A percentile compares a stretch with the other conserved stretches of the same genome.
phyloP scores from a whole-genome alignment of 1,140 invertebrate genomes.

The Euura saliciscinereae region DNA sequence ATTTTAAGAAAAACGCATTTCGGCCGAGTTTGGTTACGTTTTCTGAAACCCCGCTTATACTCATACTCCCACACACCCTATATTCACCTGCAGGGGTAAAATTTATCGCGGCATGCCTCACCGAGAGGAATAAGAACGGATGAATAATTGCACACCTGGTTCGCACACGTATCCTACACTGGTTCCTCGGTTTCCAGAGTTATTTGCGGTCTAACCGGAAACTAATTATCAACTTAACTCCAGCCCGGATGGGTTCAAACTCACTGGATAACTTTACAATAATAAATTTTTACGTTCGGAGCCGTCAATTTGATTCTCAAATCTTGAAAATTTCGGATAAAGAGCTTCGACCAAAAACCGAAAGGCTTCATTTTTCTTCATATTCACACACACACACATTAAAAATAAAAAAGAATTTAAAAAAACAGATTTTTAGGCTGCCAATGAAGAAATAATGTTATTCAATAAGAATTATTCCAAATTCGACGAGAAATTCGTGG shows the following conservation, averaged over 20 bases:
- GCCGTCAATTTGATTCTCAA: no score
- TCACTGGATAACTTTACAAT: background rate
- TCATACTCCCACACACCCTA: conserved; percentile 27
- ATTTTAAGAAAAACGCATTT: no score
- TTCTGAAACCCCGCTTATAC: background rate
- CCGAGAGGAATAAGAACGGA: conserved; percentile 38
- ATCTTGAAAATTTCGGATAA: no score
- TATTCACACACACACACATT: no score
- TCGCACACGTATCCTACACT: conserved; percentile 25
- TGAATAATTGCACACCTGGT: conserved; percentile 46
- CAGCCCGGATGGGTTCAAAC: background rate
- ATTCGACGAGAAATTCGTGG: no score
- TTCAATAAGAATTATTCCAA: no score
- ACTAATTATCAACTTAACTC: conserved; percentile 41
- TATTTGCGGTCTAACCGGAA: conserved; percentile 38
- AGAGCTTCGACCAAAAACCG: no score
- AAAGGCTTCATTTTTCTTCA: no score
- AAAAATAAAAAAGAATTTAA: no score
- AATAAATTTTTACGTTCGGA: no score
- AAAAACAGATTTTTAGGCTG: no score
- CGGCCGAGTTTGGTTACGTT: background rate
- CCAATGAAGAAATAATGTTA: no score
- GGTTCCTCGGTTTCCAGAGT: conserved; percentile 19
- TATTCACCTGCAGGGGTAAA: conserved; percentile 30
- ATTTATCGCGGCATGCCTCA: conserved; percentile 35